Percentiles rank a stretch among this genome's conserved stretches.
These are phyloP conservation scores for Lepilemur ruficaudatus DNA, from an alignment of 2,797 vertebrate species.

Conservation along the genomic window DNA sequence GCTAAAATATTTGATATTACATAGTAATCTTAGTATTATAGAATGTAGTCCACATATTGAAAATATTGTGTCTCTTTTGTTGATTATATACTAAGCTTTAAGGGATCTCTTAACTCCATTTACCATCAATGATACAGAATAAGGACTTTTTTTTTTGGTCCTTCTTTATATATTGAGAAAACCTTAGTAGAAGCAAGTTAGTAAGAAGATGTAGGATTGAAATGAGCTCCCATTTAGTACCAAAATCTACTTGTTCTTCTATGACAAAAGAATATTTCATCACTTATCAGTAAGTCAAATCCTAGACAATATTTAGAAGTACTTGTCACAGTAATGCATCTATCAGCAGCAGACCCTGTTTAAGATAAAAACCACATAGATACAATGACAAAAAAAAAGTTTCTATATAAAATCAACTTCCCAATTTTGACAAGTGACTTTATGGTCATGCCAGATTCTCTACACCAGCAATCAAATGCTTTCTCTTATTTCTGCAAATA, in stretches of 20 bases:
- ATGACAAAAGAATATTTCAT: slow-evolving; percentile 22
- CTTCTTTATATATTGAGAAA: slow-evolving; percentile 17
- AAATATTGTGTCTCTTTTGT: neutral
- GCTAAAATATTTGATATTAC: neutral
- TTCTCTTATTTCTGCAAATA: neutral
- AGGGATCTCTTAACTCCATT: neutral
- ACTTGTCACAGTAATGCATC: neutral
- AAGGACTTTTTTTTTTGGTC: neutral
- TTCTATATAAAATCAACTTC: neutral
- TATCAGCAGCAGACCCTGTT: neutral
- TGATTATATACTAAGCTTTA: slow-evolving; percentile 3
- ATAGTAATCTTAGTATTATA: neutral
- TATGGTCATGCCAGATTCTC: neutral
- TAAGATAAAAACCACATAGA: slow-evolving; percentile 1
- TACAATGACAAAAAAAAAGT: neutral
- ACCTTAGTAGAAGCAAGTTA: neutral
- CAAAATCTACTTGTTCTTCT: slow-evolving; percentile 42
- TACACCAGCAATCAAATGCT: neutral
- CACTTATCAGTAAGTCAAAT: neutral
- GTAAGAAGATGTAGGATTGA: neutral
- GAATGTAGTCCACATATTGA: neutral
- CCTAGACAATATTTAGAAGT: neutral
- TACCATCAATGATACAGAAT: neutral
- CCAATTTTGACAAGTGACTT: slow-evolving; percentile 17
- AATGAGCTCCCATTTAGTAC: slow-evolving; percentile 2